Evolutionary conservation across 2,797 vertebrate species (phyloP), one percentile per base, ranked within the genome.

Genomic region (Clamator glandarius): DNA sequence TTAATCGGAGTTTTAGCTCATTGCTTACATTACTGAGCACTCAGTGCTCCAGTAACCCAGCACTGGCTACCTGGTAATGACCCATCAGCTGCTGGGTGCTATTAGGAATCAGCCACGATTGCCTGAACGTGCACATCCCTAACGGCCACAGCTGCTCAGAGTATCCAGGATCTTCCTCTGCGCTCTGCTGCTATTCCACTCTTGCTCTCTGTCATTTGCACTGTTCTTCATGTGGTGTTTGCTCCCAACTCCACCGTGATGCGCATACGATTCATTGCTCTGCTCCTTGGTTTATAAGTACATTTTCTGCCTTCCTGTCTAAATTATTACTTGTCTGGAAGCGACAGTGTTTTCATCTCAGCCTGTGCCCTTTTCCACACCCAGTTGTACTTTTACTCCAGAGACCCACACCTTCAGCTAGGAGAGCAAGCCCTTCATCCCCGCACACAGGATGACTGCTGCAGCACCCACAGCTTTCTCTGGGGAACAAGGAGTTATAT

Each of bases 1-100:
- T 79, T 85, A 64, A 75, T 44, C 79, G 67, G 70, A 39, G 36
- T 68, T 87, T 79, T 63, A 78, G 16, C 46, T 90, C 59, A 8
- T 61, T 72, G 33, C 58, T 86, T 72, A 18, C 36, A 12, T 50
- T 72, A 73, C 62, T 66, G 72, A 83, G 67, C 25, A 5, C 58
- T 58, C 35, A 20, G 78, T 62, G 23, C 23, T 42, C 50, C 1
- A 2, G 46, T 36, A 39, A 29, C 57, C 14, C 25, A 50, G 61
- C 51, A 52, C 15, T 51, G 46, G 44, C 69, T 46, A 24, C 12
- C 48, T 69, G 61, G 55, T 77, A 41, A 33, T 66, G 57, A 25
- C 26, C 36, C 33, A 20, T 29, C 62, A 67, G 39, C 63, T 95
- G 41, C 19, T 88, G 54, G 50, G 10, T 44, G 17, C 48, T 42